These are phyloP conservation scores for Malurus leucopterus DNA, from an alignment of 2,797 vertebrate species.

Conservation along the genomic window DNA sequence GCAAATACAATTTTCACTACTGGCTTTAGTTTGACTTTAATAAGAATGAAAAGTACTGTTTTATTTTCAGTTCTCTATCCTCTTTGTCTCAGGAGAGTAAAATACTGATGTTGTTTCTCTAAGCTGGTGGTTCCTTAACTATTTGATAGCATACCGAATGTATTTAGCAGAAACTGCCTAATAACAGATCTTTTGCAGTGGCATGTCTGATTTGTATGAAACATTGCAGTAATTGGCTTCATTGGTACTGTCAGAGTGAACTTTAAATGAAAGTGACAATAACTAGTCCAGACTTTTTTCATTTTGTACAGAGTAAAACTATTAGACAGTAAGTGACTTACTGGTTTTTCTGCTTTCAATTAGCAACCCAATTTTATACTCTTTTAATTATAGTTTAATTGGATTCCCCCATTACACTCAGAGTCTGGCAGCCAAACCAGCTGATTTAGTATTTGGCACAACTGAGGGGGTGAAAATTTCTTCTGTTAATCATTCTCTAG, in stretches of 20 bases:
- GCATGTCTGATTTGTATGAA: neutral
- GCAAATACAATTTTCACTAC: neutral
- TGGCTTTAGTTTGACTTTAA: neutral
- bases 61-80: neutral
- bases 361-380: slow-evolving; percentile 29
- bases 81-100: neutral
- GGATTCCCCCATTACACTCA: neutral
- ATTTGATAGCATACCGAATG: neutral
- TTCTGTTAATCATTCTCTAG: neutral
- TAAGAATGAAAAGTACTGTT: neutral
- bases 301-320: slow-evolving; percentile 10
- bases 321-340: slow-evolving; percentile 12
- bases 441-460: neutral
- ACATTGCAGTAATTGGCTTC: slow-evolving; percentile 1
- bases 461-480: neutral
- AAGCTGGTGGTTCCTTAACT: neutral
- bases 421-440: slow-evolving; percentile 1
- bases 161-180: neutral
- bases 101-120: neutral
- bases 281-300: neutral
- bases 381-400: slow-evolving; percentile 46
- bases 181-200: neutral
- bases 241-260: neutral
- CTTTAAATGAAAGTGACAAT: slow-evolving; percentile 15
- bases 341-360: slow-evolving; percentile 26